Evolutionary conservation across 2,113 vertebrate species (phyloP).

Genomic region (Plecotus auritus): DNA sequence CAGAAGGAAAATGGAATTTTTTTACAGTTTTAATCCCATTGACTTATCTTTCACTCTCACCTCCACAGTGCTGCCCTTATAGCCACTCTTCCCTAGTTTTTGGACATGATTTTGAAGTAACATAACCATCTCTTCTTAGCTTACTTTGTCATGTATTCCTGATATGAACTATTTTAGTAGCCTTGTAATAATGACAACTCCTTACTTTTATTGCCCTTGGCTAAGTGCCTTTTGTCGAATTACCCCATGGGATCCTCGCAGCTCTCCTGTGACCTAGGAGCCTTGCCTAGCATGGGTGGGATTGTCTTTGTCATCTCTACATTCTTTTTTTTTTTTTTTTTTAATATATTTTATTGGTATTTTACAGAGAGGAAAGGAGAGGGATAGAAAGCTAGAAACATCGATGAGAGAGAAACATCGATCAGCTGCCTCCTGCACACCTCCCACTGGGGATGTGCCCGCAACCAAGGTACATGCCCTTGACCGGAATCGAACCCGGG

Average conservation of each 20-base stretch:
- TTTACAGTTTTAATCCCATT: accelerated
- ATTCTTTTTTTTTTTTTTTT: too few species aligned
- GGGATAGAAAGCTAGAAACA: too few species aligned
- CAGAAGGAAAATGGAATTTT: accelerated
- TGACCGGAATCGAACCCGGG: too few species aligned
- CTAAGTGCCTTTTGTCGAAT: background rate
- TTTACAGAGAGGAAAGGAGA: too few species aligned
- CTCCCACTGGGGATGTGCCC: too few species aligned
- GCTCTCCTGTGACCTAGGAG: background rate
- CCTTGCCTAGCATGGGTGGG: accelerated
- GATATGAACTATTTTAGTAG: background rate
- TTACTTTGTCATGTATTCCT: background rate
- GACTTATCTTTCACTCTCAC: accelerated
- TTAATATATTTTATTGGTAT: too few species aligned
- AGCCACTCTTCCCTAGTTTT: accelerated
- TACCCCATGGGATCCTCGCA: too few species aligned
- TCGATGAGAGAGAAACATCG: too few species aligned
- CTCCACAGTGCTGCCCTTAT: accelerated
- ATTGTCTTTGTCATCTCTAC: background rate
- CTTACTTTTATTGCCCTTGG: too few species aligned
- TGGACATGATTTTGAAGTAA: background rate
- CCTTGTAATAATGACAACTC: accelerated
- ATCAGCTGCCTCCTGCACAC: too few species aligned
- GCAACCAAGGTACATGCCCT: too few species aligned
- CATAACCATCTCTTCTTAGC: background rate